A percentile compares a stretch with the other conserved stretches of the same genome.
Evolutionary conservation across 1,140 invertebrate genomes (phyloP).

Genomic region (Drosophila bocqueti): DNA sequence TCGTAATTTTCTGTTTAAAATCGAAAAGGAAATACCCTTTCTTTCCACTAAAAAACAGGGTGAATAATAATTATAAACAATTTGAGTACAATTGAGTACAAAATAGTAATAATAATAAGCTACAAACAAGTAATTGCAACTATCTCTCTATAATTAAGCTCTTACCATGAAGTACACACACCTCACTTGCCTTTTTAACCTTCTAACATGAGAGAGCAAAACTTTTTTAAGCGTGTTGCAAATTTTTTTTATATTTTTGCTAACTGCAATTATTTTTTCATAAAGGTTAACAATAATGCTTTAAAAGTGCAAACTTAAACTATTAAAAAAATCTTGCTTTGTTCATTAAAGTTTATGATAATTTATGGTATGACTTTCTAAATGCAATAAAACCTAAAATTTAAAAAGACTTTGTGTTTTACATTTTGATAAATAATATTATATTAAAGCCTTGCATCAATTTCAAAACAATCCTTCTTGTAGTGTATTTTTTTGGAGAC

Average conservation of each 20-base stretch:
- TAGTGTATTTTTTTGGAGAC: conserved; percentile 17
- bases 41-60: neutral
- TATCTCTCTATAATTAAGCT: neutral
- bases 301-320: neutral
- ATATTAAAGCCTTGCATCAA: neutral
- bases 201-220: neutral
- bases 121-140: neutral
- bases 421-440: neutral
- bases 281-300: neutral
- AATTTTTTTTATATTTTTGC: neutral
- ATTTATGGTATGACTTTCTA: neutral
- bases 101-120: too few relatives aligned
- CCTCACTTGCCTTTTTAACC: neutral
- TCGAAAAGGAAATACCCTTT: neutral
- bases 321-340: neutral
- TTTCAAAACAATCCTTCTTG: neutral
- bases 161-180: neutral
- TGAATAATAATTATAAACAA: too few relatives aligned
- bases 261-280: neutral
- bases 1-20: neutral
- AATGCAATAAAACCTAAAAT: neutral
- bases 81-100: neutral
- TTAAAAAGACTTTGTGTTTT: neutral
- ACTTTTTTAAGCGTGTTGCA: too few relatives aligned
- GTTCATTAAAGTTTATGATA: neutral